phyloP scores from a whole-genome alignment of 2,113 vertebrate genomes.

The Phainopepla nitens region DNA sequence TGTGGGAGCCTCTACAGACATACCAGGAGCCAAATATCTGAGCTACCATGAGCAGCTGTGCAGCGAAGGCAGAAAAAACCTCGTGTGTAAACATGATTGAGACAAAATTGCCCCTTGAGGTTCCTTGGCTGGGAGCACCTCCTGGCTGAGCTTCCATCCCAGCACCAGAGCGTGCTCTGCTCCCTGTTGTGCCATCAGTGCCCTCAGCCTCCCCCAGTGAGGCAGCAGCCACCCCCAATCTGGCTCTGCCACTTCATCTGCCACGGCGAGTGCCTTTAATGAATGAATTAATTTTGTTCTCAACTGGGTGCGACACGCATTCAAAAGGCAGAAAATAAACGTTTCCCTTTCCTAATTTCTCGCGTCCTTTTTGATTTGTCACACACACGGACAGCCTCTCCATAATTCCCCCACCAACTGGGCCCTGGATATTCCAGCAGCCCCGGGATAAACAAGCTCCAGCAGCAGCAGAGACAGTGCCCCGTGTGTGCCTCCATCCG shows the following conservation, averaged over 20 bases:
- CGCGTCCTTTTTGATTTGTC: slow-evolving; percentile 8
- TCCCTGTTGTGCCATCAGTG: background rate
- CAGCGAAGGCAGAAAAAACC: background rate
- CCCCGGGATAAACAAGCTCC: background rate
- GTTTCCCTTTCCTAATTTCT: slow-evolving; percentile 28
- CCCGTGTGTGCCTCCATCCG: background rate
- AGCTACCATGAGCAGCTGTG: accelerated
- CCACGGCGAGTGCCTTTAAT: background rate
- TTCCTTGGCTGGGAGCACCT: background rate
- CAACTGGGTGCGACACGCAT: background rate
- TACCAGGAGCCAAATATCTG: background rate
- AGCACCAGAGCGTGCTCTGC: accelerated
- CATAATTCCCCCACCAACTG: background rate
- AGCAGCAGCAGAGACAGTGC: background rate
- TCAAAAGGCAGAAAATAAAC: background rate
- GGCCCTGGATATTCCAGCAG: background rate
- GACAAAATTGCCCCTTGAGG: background rate
- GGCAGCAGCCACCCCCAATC: background rate
- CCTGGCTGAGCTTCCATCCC: background rate
- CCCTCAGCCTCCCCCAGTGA: accelerated
- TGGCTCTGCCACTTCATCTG: background rate
- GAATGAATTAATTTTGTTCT: slow-evolving; percentile 12
- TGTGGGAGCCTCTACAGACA: background rate
- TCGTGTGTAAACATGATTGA: background rate
- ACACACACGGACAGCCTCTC: accelerated